Evolutionary conservation across 2,888 invertebrate genomes (phyloP).

Genomic region (Rhimphoctona megacephalus): DNA sequence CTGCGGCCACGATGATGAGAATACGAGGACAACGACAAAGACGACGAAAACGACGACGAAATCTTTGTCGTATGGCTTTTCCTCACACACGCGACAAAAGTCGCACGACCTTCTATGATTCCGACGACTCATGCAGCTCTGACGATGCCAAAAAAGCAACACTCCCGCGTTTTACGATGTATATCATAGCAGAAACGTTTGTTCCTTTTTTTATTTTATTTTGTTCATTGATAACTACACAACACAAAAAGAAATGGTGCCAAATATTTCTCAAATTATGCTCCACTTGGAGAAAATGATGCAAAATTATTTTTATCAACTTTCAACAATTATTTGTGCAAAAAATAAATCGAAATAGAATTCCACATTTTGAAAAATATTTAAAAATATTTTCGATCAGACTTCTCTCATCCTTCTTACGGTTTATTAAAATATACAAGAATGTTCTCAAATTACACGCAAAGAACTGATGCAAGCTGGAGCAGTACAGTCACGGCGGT

Average conservation of each 20-base stretch:
- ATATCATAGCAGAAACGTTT: neutral
- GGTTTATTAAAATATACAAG: slow-evolving; percentile 23
- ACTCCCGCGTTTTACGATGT: neutral
- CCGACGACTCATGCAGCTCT: slow-evolving; percentile 30
- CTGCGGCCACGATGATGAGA: slow-evolving; percentile 55
- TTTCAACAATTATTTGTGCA: neutral
- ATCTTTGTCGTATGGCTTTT: slow-evolving; percentile 29
- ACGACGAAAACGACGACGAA: slow-evolving; percentile 15
- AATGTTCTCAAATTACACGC: slow-evolving; percentile 28
- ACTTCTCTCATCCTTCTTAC: neutral
- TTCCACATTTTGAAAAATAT: neutral
- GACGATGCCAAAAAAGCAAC: slow-evolving; percentile 19
- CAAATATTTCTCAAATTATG: neutral
- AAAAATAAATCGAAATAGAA: neutral
- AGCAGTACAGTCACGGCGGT: neutral
- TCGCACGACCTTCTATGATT: slow-evolving; percentile 45
- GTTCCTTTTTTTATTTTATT: neutral
- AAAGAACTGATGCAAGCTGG: neutral
- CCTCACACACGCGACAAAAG: slow-evolving; percentile 38
- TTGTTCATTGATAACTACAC: neutral
- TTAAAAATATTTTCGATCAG: neutral
- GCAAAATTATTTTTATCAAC: neutral
- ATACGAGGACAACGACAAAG: slow-evolving; percentile 36
- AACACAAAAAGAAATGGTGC: neutral
- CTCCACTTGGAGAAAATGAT: neutral